phyloP scores from a whole-genome alignment of 2,888 invertebrate genomes.

The Conops quadrifasciatus region DNA sequence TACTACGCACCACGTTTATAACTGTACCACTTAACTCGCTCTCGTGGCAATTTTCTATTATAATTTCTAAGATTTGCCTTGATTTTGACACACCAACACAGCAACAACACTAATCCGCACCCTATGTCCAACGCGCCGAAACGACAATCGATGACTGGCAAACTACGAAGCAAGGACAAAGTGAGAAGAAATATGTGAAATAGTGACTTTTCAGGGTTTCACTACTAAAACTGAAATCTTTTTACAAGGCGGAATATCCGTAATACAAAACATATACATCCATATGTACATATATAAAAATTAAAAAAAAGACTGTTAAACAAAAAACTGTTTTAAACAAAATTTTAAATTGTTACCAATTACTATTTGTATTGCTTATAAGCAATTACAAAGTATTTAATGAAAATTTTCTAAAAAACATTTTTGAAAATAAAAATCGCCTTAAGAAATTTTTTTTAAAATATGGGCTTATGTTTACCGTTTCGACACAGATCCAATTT shows the following conservation, averaged over 20 bases:
- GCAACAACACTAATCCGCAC: background rate
- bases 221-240: background rate
- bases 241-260: background rate
- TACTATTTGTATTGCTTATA: too few species aligned
- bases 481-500: too few species aligned
- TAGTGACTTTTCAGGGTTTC: slow-evolving; percentile 15
- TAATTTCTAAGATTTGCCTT: slow-evolving; percentile 9
- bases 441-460: too few species aligned
- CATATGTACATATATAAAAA: too few species aligned
- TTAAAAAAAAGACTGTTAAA: too few species aligned
- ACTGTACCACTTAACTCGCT: slow-evolving; percentile 13
- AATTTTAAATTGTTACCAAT: too few species aligned
- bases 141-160: slow-evolving; percentile 28
- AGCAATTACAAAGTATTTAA: too few species aligned
- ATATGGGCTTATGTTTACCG: too few species aligned
- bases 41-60: slow-evolving; percentile 37
- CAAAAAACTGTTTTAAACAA: too few species aligned
- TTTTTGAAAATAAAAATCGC: too few species aligned
- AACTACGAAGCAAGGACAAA: slow-evolving; percentile 20
- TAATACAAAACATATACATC: too few species aligned
- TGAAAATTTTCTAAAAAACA: too few species aligned
- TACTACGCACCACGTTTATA: slow-evolving; percentile 8
- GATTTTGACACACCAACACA: slow-evolving; percentile 20
- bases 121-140: slow-evolving; percentile 21
- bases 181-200: background rate